phyloP scores from a whole-genome alignment of 2,888 invertebrate genomes.

The Linnaemya tessellans region DNA sequence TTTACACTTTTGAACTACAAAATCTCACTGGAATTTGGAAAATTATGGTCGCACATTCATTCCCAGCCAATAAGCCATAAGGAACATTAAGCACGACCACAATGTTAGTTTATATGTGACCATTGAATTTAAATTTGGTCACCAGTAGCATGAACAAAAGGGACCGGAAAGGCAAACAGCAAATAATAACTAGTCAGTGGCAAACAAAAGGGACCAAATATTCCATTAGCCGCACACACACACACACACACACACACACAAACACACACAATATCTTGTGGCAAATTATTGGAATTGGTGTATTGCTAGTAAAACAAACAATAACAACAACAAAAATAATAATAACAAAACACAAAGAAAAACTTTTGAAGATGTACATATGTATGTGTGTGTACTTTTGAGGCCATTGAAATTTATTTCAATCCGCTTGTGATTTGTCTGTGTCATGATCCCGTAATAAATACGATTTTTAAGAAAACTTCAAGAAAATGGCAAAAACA shows the following conservation, averaged over 20 bases:
- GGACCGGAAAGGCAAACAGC: constrained; percentile 5
- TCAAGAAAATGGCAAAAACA: background rate
- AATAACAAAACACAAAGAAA: background rate
- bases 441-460: background rate
- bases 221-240: constrained; percentile 16
- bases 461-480: background rate
- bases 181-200: background rate
- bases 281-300: constrained; percentile 40
- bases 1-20: constrained; percentile 39
- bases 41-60: constrained; percentile 15
- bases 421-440: background rate
- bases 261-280: constrained; percentile 2
- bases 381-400: background rate
- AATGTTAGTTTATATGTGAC: constrained; percentile 11
- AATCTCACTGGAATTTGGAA: constrained; percentile 13
- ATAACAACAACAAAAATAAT: no score
- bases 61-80: constrained; percentile 14
- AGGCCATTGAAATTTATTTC: background rate
- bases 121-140: constrained; percentile 37
- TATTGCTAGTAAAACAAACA: constrained; percentile 18
- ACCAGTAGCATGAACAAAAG: background rate
- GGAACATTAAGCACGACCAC: constrained; percentile 16
- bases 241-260: background rate
- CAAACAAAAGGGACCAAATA: background rate
- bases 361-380: background rate